phyloP scores from a whole-genome alignment of 2,113 vertebrate species.

The Gallinago undulata region DNA sequence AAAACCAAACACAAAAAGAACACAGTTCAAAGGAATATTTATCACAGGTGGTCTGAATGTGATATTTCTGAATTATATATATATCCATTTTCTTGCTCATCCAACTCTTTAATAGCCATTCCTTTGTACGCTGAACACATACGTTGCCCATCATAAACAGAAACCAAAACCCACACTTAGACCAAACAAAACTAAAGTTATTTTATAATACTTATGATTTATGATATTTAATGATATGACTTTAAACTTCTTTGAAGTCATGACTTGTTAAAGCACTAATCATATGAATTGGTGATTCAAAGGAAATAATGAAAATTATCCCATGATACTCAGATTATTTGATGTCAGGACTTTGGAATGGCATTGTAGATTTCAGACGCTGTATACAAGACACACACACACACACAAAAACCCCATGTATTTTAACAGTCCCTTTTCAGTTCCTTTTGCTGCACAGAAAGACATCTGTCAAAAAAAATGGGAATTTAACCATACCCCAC shows the following conservation, averaged over 20 bases:
- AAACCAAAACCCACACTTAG: neutral
- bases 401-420: neutral
- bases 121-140: neutral
- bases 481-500: neutral
- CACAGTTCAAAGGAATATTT: neutral
- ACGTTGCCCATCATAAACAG: neutral
- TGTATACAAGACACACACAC: neutral
- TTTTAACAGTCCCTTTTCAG: neutral
- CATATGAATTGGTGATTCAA: neutral
- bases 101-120: neutral
- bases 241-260: neutral
- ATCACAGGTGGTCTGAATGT: neutral
- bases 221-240: neutral
- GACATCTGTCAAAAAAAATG: neutral
- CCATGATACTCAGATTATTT: neutral
- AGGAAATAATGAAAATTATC: neutral
- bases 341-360: neutral
- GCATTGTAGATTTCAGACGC: neutral
- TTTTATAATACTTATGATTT: neutral
- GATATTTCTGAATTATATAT: neutral
- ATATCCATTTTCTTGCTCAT: neutral
- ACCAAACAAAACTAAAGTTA: neutral
- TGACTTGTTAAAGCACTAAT: neutral
- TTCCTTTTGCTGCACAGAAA: neutral
- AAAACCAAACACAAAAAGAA: neutral